These are phyloP conservation scores for Frankliniella fusca DNA, from an alignment of 2,888 invertebrate genomes.

Conservation along the genomic window DNA sequence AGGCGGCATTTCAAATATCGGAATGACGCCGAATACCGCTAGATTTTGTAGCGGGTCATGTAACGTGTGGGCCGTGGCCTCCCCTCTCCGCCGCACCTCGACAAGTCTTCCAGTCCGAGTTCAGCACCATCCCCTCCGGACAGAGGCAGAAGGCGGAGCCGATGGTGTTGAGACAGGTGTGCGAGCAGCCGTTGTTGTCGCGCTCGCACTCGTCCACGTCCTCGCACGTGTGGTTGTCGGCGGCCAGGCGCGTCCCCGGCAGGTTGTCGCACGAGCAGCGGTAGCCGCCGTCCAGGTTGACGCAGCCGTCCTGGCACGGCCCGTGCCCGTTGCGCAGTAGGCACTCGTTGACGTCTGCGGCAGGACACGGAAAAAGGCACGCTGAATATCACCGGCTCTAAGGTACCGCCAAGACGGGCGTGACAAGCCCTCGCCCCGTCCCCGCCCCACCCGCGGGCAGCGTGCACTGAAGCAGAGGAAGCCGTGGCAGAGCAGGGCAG, in stretches of 20 bases:
- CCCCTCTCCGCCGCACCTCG: not conserved
- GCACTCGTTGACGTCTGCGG: constrained; percentile 58
- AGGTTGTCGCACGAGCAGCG: constrained; percentile 55
- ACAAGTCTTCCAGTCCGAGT: constrained; percentile 40
- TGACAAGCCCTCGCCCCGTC: not conserved
- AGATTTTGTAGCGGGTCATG: not conserved
- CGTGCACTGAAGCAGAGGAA: not conserved
- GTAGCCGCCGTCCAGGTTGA: constrained; percentile 57
- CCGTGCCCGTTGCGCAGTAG: constrained; percentile 59
- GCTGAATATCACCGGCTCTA: not conserved
- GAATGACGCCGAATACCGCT: too few species aligned
- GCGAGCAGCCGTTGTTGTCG: constrained; percentile 53
- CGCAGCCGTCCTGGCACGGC: constrained; percentile 61
- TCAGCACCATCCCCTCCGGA: constrained; percentile 37
- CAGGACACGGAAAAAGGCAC: not conserved
- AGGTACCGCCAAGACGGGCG: not conserved
- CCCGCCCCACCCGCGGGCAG: not conserved
- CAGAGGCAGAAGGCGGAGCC: constrained; percentile 46
- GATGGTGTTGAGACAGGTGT: constrained; percentile 57
- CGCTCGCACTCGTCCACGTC: constrained; percentile 55
- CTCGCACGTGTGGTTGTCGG: constrained; percentile 56
- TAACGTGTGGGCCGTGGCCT: not conserved
- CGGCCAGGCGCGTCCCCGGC: constrained; percentile 55
- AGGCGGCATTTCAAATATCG: not conserved
- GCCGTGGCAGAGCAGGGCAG: not conserved